phyloP scores from a whole-genome alignment of 2,113 vertebrate genomes.

The Phalacrocorax aristotelis region DNA sequence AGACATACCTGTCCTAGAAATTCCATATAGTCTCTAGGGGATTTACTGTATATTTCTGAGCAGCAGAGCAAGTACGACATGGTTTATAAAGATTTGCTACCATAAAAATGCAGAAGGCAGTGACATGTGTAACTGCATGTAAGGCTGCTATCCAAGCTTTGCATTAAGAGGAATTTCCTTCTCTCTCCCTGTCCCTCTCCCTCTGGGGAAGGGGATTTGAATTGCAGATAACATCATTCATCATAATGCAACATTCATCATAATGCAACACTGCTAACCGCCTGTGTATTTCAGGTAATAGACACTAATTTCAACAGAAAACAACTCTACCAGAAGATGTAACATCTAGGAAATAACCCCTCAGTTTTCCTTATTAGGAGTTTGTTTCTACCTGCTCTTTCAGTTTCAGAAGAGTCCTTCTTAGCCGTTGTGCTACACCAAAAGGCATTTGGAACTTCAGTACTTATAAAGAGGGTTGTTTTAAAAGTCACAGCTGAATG shows the following conservation, averaged over 20 bases:
- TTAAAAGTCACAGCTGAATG: not conserved
- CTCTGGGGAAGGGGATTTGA: not conserved
- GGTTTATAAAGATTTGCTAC: conserved; percentile 16
- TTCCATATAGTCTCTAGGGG: not conserved
- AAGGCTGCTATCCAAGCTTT: conserved; percentile 8
- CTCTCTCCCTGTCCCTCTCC: not conserved
- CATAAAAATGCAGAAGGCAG: conserved; percentile 39
- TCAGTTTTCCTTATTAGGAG: not conserved
- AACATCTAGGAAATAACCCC: not conserved
- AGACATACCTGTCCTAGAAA: conserved; percentile 29
- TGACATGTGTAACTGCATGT: not conserved
- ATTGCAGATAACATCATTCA: not conserved
- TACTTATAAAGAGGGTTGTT: not conserved
- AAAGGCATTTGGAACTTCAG: not conserved
- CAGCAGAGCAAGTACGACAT: not conserved
- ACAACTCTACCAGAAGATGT: not conserved
- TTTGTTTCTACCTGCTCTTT: not conserved
- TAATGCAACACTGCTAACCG: not conserved
- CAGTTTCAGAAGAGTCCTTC: not conserved
- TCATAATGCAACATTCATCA: not conserved
- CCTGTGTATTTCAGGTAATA: not conserved
- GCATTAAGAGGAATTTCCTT: conserved; percentile 1
- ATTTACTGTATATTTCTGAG: not conserved
- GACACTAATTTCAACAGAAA: not conserved
- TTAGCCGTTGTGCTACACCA: rapidly evolving